Conservation (phyloP, 2,888 invertebrate genomes). For the Phaedon cochleariae region DNA sequence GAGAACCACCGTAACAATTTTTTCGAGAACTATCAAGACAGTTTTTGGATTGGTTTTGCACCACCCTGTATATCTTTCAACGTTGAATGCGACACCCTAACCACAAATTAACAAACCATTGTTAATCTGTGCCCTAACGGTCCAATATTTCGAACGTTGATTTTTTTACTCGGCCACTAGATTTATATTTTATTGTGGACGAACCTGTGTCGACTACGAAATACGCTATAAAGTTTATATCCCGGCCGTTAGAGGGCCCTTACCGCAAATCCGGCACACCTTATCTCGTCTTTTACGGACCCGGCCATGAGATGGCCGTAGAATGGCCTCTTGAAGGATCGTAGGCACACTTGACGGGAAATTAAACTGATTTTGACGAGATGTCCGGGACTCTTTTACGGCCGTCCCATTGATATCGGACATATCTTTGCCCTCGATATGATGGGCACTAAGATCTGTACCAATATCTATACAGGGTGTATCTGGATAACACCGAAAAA, state of each 20-base stretch:
- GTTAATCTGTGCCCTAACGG: no score
- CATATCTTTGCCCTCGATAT: background rate
- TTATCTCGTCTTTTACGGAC: constrained; percentile 59
- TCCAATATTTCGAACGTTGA: no score
- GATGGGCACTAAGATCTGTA: no score
- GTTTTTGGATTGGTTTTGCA: no score
- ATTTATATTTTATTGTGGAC: constrained; percentile 59
- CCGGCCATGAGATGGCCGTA: constrained; percentile 57
- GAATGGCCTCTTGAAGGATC: constrained; percentile 59
- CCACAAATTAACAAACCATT: no score
- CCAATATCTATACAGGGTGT: no score
- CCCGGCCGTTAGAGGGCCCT: constrained; percentile 59
- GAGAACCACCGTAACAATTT: no score
- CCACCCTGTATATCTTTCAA: no score
- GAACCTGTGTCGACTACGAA: constrained; percentile 62
- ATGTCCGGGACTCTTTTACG: constrained; percentile 44
- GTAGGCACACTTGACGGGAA: constrained; percentile 55
- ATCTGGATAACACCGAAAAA: no score
- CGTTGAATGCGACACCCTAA: no score
- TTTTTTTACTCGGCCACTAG: no score
- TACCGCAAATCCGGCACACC: constrained; percentile 60
- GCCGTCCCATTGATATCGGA: background rate
- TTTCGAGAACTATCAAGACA: no score
- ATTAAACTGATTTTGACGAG: constrained; percentile 49
- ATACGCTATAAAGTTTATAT: constrained; percentile 63